These are phyloP conservation scores for Drosophila busckii DNA, from an alignment of 1,140 invertebrate species.

Conservation along the genomic window DNA sequence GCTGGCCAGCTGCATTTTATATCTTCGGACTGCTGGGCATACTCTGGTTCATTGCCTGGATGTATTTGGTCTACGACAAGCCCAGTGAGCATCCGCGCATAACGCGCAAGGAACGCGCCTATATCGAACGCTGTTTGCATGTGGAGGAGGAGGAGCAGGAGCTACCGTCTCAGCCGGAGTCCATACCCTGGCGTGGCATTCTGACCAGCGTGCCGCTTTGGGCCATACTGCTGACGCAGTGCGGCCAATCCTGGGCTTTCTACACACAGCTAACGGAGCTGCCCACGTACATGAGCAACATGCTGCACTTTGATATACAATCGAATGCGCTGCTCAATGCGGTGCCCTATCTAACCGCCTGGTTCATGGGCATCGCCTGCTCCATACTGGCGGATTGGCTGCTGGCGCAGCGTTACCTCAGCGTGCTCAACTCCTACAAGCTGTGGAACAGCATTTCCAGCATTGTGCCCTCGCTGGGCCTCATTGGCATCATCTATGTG, in stretches of 20 bases:
- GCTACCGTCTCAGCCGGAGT: slow-evolving; percentile 1
- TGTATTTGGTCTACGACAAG: slow-evolving; percentile 85
- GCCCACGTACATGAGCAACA: slow-evolving; percentile 95
- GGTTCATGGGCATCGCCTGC: slow-evolving; percentile 85
- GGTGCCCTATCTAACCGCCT: slow-evolving; percentile 87
- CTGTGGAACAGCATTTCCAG: slow-evolving; percentile 88
- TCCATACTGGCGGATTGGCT: slow-evolving; percentile 87
- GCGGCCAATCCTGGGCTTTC: slow-evolving; percentile 95
- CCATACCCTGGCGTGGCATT: slow-evolving; percentile 87
- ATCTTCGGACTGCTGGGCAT: slow-evolving; percentile 87
- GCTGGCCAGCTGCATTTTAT: slow-evolving; percentile 90
- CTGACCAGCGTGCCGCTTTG: slow-evolving; percentile 91
- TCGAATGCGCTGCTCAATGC: slow-evolving; percentile 89
- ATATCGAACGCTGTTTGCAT: slow-evolving; percentile 82
- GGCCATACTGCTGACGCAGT: slow-evolving; percentile 92
- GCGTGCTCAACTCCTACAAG: slow-evolving; percentile 85
- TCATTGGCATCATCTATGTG: slow-evolving; percentile 87
- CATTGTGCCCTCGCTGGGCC: slow-evolving; percentile 85
- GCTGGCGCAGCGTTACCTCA: slow-evolving; percentile 82
- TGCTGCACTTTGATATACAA: slow-evolving; percentile 93
- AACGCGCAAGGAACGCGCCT: slow-evolving; percentile 83
- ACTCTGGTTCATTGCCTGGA: slow-evolving; percentile 90
- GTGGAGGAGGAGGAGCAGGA: slow-evolving; percentile 48
- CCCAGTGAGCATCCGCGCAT: slow-evolving; percentile 91
- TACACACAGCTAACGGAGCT: slow-evolving; percentile 96